Percentiles rank a stretch among this genome's conserved stretches.
These are phyloP conservation scores for Littorina saxatilis DNA, from an alignment of 1,140 invertebrate species.

Conservation along the genomic window DNA sequence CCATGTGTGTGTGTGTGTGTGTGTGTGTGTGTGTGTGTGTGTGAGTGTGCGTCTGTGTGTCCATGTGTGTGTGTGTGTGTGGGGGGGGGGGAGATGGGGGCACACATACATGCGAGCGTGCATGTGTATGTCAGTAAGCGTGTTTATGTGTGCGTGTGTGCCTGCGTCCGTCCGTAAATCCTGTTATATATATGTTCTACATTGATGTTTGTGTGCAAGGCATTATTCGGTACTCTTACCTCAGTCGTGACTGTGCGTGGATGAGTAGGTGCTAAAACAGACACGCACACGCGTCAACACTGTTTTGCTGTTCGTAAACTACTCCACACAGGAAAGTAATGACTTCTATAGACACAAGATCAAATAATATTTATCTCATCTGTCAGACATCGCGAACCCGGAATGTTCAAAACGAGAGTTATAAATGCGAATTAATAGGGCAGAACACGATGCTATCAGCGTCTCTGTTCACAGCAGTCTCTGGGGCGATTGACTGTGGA, in stretches of 20 bases:
- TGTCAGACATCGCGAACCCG: too few relatives aligned
- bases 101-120: slow-evolving; percentile 11
- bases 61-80: slow-evolving; percentile 21
- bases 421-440: background rate
- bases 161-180: background rate
- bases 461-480: too few relatives aligned
- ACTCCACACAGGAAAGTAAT: too few relatives aligned
- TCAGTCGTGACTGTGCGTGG: background rate
- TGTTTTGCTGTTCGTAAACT: too few relatives aligned
- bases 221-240: background rate
- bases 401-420: too few relatives aligned
- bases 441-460: too few relatives aligned
- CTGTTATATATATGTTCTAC: background rate
- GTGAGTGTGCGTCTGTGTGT: slow-evolving; percentile 14
- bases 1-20: background rate
- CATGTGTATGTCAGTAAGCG: slow-evolving; percentile 15
- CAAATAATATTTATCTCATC: too few relatives aligned
- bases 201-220: background rate
- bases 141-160: slow-evolving; percentile 7
- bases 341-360: too few relatives aligned
- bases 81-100: background rate
- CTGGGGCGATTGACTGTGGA: too few relatives aligned
- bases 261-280: background rate
- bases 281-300: too few relatives aligned
- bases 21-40: background rate